These are phyloP conservation scores for Tachina grossa DNA, from an alignment of 2,888 invertebrate genomes.

Conservation along the genomic window DNA sequence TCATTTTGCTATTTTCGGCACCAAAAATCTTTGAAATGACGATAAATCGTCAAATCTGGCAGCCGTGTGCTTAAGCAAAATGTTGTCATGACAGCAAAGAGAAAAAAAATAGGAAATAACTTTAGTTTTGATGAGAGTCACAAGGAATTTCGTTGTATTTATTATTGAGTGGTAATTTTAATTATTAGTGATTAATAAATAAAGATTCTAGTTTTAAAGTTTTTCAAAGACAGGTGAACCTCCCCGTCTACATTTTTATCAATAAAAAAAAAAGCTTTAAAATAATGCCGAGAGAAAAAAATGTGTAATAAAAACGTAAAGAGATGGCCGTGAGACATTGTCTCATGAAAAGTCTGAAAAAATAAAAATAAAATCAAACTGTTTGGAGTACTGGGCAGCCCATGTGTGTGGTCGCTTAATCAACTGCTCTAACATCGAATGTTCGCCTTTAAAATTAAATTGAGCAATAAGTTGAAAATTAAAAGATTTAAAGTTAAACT, in stretches of 20 bases:
- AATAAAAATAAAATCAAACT: conserved; percentile 21
- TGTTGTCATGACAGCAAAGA: conserved; percentile 41
- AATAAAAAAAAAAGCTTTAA: no score
- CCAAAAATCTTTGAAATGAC: no score
- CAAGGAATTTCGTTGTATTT: not conserved
- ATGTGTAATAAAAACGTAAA: no score
- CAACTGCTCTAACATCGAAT: conserved; percentile 18
- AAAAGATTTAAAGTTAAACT: conserved; percentile 53
- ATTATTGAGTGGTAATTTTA: not conserved
- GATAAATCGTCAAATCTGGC: no score
- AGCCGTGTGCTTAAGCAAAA: not conserved
- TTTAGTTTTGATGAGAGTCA: not conserved
- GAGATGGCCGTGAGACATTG: no score
- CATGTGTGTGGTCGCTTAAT: conserved; percentile 51
- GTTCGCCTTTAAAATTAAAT: conserved; percentile 43
- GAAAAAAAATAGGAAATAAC: not conserved
- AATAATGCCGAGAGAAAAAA: no score
- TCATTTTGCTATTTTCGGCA: no score
- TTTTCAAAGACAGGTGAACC: not conserved
- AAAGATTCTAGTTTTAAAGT: not conserved
- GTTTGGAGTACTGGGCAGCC: not conserved
- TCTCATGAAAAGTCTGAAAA: not conserved
- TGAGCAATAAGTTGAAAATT: conserved; percentile 45
- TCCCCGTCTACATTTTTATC: no score
- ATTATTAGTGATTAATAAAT: not conserved